Evolutionary conservation across 1,140 invertebrate genomes (phyloP), one percentile per base, ranked within the genome.

Genomic region (Aphaenogaster ashmeadi): DNA sequence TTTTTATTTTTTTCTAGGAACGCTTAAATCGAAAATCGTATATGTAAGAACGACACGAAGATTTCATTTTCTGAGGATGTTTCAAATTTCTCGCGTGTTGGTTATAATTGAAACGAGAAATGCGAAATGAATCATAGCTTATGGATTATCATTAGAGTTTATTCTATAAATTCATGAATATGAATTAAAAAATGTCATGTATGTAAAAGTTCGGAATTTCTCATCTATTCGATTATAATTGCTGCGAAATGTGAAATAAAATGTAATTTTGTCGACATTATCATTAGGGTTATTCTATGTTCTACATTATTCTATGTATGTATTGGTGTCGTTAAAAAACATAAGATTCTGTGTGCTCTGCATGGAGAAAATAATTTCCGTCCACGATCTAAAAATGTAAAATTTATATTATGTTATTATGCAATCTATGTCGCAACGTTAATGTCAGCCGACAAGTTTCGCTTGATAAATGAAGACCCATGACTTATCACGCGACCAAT

Each of bases 401-500:
- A 54, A 77, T 18, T 77, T 33, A 44, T 21, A 11, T 60, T 77
- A n/a, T 54, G 18, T 54, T 41, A 18, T 67, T 60, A 36, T 7
- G 11, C 62, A n/a, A 67, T 80, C 69, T 67, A 67, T 79, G 18
- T 67, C 50, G 54, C 60, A 80, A 80, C 47, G 60, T 79, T 50
- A 38, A 15, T 38, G 2, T 2, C 11, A 80, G 5, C n/a, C 77
- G n/a, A 80, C 27, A 54, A 60, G 56, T 33, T 41, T 47, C n/a
- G 33, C 44, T 67, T 81, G 64, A 81, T 69, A 69, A 54, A 81
- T 62, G 78, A 67, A 69, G 38, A 69, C 41, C 50, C 50, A 36
- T 69, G 77, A 79, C 77, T 79, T 66, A 66, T 78, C 75, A 78
- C 41, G 75, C 75, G 56, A 80, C 21, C 27, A 69, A 56, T 81